phyloP scores from a whole-genome alignment of 2,888 invertebrate species.

The Parapristionchus giblindavisi region DNA sequence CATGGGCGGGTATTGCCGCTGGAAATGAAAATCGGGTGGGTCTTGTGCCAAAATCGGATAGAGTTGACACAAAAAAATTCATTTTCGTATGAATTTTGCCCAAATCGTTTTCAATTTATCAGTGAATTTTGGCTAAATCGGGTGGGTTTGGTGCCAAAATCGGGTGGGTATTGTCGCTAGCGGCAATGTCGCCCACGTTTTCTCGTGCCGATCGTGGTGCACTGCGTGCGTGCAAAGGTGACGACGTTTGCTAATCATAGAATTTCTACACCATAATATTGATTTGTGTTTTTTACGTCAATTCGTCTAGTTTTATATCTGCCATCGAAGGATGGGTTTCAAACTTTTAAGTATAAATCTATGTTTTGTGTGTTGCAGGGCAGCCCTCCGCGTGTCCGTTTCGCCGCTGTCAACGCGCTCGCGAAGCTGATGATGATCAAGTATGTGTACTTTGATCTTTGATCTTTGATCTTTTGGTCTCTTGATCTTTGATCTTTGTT shows the following conservation, averaged over 20 bases:
- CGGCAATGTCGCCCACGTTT: constrained; percentile 17
- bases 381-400: constrained; percentile 14
- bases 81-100: no score
- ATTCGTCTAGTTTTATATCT: no score
- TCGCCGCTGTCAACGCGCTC: constrained; percentile 25
- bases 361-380: background rate
- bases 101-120: no score
- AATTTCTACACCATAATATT: background rate
- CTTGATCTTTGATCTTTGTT: background rate
- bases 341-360: background rate
- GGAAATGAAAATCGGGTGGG: no score
- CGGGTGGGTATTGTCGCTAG: background rate
- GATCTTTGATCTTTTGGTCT: no score
- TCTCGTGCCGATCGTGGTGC: constrained; percentile 34
- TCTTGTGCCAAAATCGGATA: no score
- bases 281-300: no score
- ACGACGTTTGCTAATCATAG: background rate
- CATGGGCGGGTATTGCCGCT: no score
- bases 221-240: constrained; percentile 21
- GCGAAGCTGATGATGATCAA: constrained; percentile 34
- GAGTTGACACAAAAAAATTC: no score
- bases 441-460: background rate
- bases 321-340: background rate
- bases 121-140: no score
- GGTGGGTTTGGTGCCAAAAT: no score